A percentile compares a stretch with the other conserved stretches of the same genome.
Evolutionary conservation across 2,113 vertebrate genomes (phyloP).

Genomic region (Calidris pugnax): DNA sequence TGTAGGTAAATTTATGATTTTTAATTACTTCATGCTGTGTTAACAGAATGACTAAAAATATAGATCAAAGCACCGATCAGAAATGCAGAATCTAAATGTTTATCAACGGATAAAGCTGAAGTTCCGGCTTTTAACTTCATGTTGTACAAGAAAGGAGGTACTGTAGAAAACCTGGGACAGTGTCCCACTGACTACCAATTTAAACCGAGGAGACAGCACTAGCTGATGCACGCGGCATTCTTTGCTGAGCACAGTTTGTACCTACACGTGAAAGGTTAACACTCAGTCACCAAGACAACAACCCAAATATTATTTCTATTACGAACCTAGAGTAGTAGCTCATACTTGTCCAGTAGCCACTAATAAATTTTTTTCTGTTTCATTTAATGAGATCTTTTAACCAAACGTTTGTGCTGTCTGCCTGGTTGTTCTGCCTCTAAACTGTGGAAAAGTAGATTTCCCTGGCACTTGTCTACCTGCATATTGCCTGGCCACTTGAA

Average conservation of each 20-base stretch:
- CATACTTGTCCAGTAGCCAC: slow-evolving; percentile 50
- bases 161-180: not conserved
- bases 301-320: slow-evolving; percentile 51
- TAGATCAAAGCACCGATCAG: not conserved
- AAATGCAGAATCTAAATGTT: not conserved
- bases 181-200: not conserved
- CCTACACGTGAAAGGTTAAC: slow-evolving; percentile 7
- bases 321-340: slow-evolving; percentile 10
- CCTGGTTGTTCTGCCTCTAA: not conserved
- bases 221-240: not conserved
- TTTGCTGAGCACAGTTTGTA: slow-evolving; percentile 38
- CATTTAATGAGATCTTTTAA: not conserved
- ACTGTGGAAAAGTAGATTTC: not conserved
- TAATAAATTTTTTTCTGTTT: not conserved
- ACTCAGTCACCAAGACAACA: slow-evolving; percentile 42
- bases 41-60: not conserved
- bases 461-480: not conserved
- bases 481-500: not conserved
- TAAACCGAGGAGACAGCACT: not conserved
- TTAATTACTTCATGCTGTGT: not conserved
- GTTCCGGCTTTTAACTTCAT: not conserved
- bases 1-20: not conserved
- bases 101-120: not conserved
- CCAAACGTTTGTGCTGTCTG: not conserved
- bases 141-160: not conserved